Conservation (phyloP, 2,888 invertebrate species). For the Oligia strigilis region DNA sequence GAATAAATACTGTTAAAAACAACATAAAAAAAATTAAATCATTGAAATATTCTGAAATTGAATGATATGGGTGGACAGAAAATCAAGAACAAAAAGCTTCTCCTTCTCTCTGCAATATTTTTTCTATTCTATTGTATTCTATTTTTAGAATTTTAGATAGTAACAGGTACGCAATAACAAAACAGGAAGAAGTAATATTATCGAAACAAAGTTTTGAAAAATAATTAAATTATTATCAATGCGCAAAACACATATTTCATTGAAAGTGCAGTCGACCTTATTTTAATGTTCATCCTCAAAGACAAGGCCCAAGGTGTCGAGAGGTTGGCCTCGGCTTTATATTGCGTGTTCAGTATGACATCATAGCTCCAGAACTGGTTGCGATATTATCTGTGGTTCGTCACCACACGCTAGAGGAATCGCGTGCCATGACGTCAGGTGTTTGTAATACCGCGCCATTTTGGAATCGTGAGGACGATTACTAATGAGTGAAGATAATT, state of each 20-base stretch:
- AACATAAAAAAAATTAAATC: too few species aligned
- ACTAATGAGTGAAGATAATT: slow-evolving; percentile 15
- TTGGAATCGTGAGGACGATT: slow-evolving; percentile 19
- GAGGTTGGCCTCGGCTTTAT: slow-evolving; percentile 72
- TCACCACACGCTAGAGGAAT: slow-evolving; percentile 54
- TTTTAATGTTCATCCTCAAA: slow-evolving; percentile 62
- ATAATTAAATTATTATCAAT: not conserved
- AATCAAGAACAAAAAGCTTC: not conserved
- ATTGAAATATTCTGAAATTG: not conserved
- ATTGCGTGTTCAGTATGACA: slow-evolving; percentile 73
- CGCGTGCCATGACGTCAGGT: slow-evolving; percentile 58
- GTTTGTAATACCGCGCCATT: slow-evolving; percentile 33
- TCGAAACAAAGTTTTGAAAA: not conserved
- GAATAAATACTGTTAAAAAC: not conserved
- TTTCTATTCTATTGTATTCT: too few species aligned
- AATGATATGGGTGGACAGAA: not conserved
- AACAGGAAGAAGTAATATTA: not conserved
- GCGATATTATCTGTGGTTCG: slow-evolving; percentile 57
- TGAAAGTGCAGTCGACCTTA: slow-evolving; percentile 62
- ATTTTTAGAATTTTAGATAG: not conserved
- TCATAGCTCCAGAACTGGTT: slow-evolving; percentile 69
- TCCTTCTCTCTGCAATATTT: too few species aligned
- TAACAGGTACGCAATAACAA: not conserved
- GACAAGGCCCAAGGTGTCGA: slow-evolving; percentile 72
- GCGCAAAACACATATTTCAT: slow-evolving; percentile 25